Percentiles rank a stretch among this genome's conserved stretches.
Conservation (phyloP, 2,113 vertebrate genomes). For the Dolichallabes microphthalmus region DNA sequence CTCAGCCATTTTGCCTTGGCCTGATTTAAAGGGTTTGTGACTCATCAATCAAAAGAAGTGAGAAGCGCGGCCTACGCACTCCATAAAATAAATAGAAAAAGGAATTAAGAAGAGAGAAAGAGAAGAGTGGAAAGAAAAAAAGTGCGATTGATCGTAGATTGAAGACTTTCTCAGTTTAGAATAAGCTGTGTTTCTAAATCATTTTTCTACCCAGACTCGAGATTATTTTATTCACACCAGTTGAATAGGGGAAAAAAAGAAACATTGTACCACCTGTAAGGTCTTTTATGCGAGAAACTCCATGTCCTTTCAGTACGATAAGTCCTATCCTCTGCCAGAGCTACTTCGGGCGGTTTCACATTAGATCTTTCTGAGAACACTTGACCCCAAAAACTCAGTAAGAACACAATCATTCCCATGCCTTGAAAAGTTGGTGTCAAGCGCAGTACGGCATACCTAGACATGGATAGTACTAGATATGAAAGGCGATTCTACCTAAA, state of each 20-base stretch:
- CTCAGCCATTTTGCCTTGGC: constrained; percentile 3
- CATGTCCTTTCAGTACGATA: neutral
- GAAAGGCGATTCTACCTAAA: no score
- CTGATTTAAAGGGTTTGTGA: constrained; percentile 26
- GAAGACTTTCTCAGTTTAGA: constrained; percentile 3
- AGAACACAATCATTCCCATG: no score
- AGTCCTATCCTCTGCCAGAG: neutral
- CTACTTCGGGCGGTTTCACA: no score
- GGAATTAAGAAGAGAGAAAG: neutral
- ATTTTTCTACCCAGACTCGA: neutral
- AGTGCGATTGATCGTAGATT: neutral
- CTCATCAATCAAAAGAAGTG: constrained; percentile 18
- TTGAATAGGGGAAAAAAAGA: neutral
- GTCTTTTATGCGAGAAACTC: neutral
- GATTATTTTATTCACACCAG: neutral
- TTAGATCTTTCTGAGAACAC: no score
- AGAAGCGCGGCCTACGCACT: neutral
- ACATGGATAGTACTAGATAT: no score
- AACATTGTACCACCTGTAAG: neutral
- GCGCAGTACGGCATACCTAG: no score
- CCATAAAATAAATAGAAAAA: constrained; percentile 27
- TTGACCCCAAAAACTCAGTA: no score
- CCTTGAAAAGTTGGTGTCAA: no score
- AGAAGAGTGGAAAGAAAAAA: neutral
- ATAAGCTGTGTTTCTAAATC: neutral